A percentile compares a stretch with the other conserved stretches of the same genome.
Conservation (phyloP, 2,888 invertebrate genomes). For the Portevinia maculata region DNA sequence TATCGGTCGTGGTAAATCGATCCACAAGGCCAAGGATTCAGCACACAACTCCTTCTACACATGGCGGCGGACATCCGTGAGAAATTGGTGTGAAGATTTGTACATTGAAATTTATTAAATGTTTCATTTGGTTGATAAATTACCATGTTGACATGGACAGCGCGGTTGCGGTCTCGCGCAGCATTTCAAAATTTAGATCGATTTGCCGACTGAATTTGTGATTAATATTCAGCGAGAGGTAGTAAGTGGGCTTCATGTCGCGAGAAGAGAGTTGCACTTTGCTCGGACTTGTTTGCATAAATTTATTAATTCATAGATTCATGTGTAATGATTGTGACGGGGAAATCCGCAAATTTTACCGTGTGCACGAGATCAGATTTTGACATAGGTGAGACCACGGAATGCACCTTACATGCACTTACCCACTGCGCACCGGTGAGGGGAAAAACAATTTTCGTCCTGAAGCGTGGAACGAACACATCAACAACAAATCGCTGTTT, state of each 20-base stretch:
- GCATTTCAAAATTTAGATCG: constrained; percentile 69
- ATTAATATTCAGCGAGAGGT: constrained; percentile 57
- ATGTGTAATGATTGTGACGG: constrained; percentile 54
- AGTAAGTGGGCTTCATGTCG: constrained; percentile 44
- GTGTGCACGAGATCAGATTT: constrained; percentile 64
- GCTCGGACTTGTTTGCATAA: constrained; percentile 68
- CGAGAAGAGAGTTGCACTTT: constrained; percentile 50
- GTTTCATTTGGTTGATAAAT: constrained; percentile 64
- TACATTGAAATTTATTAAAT: constrained; percentile 67
- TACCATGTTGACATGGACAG: constrained; percentile 49
- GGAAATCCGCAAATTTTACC: constrained; percentile 39
- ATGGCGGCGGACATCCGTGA: constrained; percentile 62
- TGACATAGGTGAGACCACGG: constrained; percentile 50
- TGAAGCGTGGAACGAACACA: constrained; percentile 56
- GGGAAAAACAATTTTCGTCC: constrained; percentile 36
- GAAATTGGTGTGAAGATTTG: constrained; percentile 72
- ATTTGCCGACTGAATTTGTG: constrained; percentile 68
- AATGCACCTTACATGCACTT: constrained; percentile 15
- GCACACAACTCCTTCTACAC: constrained; percentile 22
- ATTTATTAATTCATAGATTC: constrained; percentile 73
- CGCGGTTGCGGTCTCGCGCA: constrained; percentile 16
- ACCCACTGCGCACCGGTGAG: neutral
- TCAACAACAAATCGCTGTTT: constrained; percentile 58
- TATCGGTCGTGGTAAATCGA: constrained; percentile 70
- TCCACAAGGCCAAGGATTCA: constrained; percentile 70